Conservation (phyloP, 1,140 invertebrate species). For the Bombus haemorrhoidalis region DNA sequence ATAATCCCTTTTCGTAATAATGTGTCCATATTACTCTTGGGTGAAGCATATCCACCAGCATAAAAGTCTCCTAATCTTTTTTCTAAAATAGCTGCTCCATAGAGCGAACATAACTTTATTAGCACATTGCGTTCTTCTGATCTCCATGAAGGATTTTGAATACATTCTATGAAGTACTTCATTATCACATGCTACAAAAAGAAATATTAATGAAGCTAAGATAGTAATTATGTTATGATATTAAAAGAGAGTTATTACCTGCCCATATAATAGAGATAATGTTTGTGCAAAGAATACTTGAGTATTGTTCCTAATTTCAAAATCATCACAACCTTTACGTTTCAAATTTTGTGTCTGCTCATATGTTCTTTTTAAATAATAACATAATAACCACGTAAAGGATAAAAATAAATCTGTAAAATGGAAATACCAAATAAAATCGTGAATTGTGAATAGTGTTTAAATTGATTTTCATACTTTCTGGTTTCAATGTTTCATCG, state of each 20-base stretch:
- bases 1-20: slow-evolving; percentile 86
- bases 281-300: slow-evolving; percentile 92
- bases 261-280: slow-evolving; percentile 90
- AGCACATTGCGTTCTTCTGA: slow-evolving; percentile 84
- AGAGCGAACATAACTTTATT: slow-evolving; percentile 87
- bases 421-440: slow-evolving; percentile 27
- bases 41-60: slow-evolving; percentile 86
- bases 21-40: slow-evolving; percentile 79
- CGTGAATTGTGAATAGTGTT: background rate
- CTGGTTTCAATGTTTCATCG: slow-evolving; percentile 78
- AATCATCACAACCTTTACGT: slow-evolving; percentile 85
- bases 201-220: slow-evolving; percentile 18
- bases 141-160: slow-evolving; percentile 78
- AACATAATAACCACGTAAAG: slow-evolving; percentile 93
- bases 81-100: slow-evolving; percentile 88
- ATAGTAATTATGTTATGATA: background rate
- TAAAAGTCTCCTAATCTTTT: slow-evolving; percentile 90
- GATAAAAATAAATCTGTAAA: slow-evolving; percentile 87
- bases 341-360: slow-evolving; percentile 84
- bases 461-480: slow-evolving; percentile 84
- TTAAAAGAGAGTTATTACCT: slow-evolving; percentile 80
- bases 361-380: slow-evolving; percentile 88
- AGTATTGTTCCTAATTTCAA: slow-evolving; percentile 89
- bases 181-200: slow-evolving; percentile 85
- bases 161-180: slow-evolving; percentile 84